Evolutionary conservation across 2,888 invertebrate genomes (phyloP).

Genomic region (Tenthredo mesomela): DNA sequence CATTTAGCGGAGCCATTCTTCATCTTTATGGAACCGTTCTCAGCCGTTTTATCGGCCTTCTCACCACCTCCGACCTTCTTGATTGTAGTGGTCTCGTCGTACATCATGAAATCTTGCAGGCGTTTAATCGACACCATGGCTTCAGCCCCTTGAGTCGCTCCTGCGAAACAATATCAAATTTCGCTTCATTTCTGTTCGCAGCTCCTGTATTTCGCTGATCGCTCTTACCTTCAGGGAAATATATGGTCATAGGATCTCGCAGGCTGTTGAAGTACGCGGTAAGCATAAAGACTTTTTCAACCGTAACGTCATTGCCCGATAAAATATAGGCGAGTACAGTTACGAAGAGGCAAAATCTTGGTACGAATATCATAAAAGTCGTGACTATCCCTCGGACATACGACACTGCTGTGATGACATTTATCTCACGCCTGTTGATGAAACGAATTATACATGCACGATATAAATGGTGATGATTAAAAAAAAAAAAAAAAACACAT

Average conservation of each 20-base stretch:
- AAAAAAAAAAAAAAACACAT: background rate
- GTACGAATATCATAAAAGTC: conserved; percentile 93
- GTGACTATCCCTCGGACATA: conserved; percentile 88
- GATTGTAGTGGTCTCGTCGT: conserved; percentile 77
- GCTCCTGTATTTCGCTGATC: background rate
- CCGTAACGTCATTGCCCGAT: conserved; percentile 83
- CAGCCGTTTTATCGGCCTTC: conserved; percentile 65
- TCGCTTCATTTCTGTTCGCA: background rate
- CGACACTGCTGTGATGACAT: conserved; percentile 85
- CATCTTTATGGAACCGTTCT: conserved; percentile 63
- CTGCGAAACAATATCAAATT: conserved; percentile 74
- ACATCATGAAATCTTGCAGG: conserved; percentile 83
- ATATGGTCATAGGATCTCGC: conserved; percentile 91
- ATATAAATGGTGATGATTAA: no score
- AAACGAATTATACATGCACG: background rate
- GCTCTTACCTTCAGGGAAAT: conserved; percentile 88
- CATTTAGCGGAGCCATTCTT: conserved; percentile 70
- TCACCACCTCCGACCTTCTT: conserved; percentile 55
- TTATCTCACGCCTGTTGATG: conserved; percentile 82
- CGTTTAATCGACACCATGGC: conserved; percentile 87
- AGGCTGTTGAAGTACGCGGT: conserved; percentile 95
- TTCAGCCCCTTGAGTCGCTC: conserved; percentile 90
- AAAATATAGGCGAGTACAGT: conserved; percentile 90
- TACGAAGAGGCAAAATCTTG: conserved; percentile 92
- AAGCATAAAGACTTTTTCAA: conserved; percentile 92